These are phyloP conservation scores for Diadumene lineata DNA, from an alignment of 92 coral and sea anemone species.

Conservation along the genomic window DNA sequence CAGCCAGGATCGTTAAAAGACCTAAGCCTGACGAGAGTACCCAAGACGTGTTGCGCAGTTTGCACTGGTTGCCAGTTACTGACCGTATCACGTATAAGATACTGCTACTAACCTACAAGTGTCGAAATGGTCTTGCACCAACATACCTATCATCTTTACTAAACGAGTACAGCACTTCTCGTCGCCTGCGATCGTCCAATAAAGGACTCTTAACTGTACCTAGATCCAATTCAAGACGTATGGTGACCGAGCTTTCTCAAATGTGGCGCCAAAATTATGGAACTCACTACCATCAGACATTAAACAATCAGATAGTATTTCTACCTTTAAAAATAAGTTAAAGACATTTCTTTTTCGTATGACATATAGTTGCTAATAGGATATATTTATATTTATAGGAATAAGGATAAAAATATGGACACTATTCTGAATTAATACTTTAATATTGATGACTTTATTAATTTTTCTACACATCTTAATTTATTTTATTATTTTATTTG, in stretches of 20 bases:
- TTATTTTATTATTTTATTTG: too few relatives aligned
- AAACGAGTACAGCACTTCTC: not conserved
- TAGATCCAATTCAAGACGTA: not conserved
- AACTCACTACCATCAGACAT: not conserved
- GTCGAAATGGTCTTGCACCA: not conserved
- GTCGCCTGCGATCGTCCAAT: not conserved
- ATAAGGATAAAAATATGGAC: too few relatives aligned
- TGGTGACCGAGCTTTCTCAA: not conserved
- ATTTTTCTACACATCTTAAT: too few relatives aligned
- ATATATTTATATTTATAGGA: too few relatives aligned
- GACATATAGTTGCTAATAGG: too few relatives aligned
- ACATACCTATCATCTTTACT: not conserved
- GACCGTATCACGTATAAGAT: not conserved
- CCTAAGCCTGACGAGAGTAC: not conserved
- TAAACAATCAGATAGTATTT: too few relatives aligned
- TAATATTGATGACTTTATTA: too few relatives aligned
- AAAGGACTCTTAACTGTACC: not conserved
- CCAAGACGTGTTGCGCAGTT: not conserved
- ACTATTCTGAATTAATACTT: too few relatives aligned
- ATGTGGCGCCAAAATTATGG: not conserved
- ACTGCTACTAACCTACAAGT: not conserved
- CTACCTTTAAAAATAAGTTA: not conserved
- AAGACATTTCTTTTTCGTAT: too few relatives aligned
- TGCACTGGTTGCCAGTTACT: not conserved
- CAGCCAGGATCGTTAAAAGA: constrained; percentile 1